Evolutionary conservation across 2,113 vertebrate species (phyloP).

Genomic region (Mastomys coucha): DNA sequence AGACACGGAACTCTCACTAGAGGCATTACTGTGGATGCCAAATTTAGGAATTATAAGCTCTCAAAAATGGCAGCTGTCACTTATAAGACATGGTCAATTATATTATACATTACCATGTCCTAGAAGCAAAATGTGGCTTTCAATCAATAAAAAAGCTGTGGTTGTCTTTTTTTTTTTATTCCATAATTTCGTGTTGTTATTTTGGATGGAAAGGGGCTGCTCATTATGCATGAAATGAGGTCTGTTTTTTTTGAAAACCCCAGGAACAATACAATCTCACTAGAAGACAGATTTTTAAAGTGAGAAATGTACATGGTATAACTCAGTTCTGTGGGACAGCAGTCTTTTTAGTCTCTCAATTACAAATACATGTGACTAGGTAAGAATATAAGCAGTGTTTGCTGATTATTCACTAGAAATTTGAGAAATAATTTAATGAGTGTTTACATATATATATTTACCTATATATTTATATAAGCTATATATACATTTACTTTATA

Average conservation of each 20-base stretch:
- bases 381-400: neutral
- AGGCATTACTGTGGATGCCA: neutral
- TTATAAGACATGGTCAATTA: neutral
- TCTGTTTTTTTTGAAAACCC: neutral
- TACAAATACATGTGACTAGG: neutral
- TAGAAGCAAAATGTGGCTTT: neutral
- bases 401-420: neutral
- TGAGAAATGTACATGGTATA: neutral
- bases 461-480: too few relatives aligned
- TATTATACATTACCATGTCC: neutral
- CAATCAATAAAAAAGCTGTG: neutral
- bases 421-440: neutral
- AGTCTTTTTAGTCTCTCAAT: neutral
- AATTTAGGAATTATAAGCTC: neutral
- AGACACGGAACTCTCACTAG: accelerated
- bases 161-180: neutral
- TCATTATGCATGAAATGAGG: neutral
- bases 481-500: too few relatives aligned
- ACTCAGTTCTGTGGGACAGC: neutral
- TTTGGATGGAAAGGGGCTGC: neutral
- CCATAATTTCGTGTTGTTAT: neutral
- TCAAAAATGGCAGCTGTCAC: neutral
- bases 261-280: neutral
- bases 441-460: neutral
- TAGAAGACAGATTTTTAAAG: neutral